Evolutionary conservation across 2,888 invertebrate species (phyloP), one percentile per base, ranked within the genome.

Genomic region (Trisateles emortualis): DNA sequence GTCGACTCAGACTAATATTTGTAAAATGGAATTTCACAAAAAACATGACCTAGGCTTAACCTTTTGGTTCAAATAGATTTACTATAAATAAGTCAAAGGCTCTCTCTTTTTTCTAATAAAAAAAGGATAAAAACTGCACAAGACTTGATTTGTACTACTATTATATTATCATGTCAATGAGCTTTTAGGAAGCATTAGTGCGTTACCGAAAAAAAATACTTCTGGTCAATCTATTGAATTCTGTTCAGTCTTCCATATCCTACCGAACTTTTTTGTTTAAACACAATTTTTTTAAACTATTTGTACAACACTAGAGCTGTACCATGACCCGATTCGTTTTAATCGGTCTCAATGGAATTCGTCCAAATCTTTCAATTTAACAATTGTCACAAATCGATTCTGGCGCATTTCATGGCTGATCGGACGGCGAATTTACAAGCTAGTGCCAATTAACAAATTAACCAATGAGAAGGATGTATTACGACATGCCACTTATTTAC

Each of bases 311-410:
- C 16, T 47, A 45, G n/a, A 44, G 6, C 43, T 58, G 39, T 74
- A 64, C 78, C 80, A 55, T 81, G 87, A 84, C 86, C 83, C 61
- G 72, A 72, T 79, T 81, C 41, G 71, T 59, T 63, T 66, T 8
- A 26, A 26, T 26, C 26, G 26, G 3, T 26, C 26, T 26, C 72
- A 75, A 76, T 75, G 45, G 71, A 75, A 72, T 81, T 83, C 74
- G 79, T 80, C 76, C 76, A 80, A 85, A 87, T 86, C 83, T 76
- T 80, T 72, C 80, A 85, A 85, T 87, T 84, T 76, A 81, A 66
- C 68, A 68, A 68, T 77, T 71, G 66, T 55, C 51, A 50, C 42
- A 38, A 63, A 70, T 59, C 57, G 57, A 72, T 65, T 62, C 52
- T 53, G 39, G 43, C 29, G 49, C 54, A 39, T 60, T 72, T 62